Evolutionary conservation across 2,888 invertebrate genomes (phyloP).

Genomic region (Drosophila meridiana): DNA sequence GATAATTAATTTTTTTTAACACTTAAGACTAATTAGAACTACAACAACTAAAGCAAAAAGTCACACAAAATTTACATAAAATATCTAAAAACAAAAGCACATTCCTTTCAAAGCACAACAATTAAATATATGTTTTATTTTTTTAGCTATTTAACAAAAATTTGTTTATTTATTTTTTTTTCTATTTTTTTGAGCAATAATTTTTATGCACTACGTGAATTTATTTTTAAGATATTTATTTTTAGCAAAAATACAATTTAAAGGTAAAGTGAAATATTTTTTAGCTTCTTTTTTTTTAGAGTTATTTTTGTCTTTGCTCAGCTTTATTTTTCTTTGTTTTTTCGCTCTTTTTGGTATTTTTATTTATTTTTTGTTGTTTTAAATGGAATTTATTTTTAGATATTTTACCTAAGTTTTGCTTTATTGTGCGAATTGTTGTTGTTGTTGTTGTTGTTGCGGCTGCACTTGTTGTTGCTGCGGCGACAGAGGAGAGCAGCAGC

Average conservation of each 20-base stretch:
- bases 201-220: slow-evolving; percentile 36
- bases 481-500: slow-evolving; percentile 36
- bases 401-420: slow-evolving; percentile 83
- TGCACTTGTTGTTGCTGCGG: slow-evolving; percentile 38
- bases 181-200: slow-evolving; percentile 18
- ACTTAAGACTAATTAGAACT: slow-evolving; percentile 28
- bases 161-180: slow-evolving; percentile 18
- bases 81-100: slow-evolving; percentile 80
- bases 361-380: slow-evolving; percentile 65
- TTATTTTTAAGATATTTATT: slow-evolving; percentile 42
- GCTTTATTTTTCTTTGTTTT: slow-evolving; percentile 1
- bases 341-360: slow-evolving; percentile 21
- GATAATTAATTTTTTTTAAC: background rate
- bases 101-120: slow-evolving; percentile 76
- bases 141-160: slow-evolving; percentile 33
- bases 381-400: slow-evolving; percentile 77
- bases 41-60: slow-evolving; percentile 70
- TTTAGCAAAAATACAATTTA: slow-evolving; percentile 44
- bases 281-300: background rate
- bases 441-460: slow-evolving; percentile 36
- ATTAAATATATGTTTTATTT: slow-evolving; percentile 45
- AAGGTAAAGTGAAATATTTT: slow-evolving; percentile 11
- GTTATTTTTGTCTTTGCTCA: slow-evolving; percentile 36
- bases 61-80: slow-evolving; percentile 73
- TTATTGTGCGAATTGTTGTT: slow-evolving; percentile 64